Percentiles rank a stretch among this genome's conserved stretches.
These are phyloP conservation scores for Cheilosia pagana DNA, from an alignment of 2,888 invertebrate genomes.

Conservation along the genomic window DNA sequence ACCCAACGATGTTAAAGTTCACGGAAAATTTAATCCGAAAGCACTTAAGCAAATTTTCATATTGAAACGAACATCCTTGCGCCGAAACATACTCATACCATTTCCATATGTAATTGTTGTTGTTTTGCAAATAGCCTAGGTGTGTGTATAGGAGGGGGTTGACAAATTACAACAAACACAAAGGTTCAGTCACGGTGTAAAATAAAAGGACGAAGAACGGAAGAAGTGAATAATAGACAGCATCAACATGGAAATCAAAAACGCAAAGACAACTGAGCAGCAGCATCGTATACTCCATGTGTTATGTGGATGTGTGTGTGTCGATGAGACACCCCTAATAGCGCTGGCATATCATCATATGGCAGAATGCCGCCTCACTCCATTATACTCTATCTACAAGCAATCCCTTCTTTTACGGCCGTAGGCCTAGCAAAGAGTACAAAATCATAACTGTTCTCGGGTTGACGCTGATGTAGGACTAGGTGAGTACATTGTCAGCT, in stretches of 20 bases:
- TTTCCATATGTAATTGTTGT: constrained; percentile 45
- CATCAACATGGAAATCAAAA: constrained; percentile 73
- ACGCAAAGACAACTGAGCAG: constrained; percentile 63
- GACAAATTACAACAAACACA: constrained; percentile 55
- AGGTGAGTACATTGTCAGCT: constrained; percentile 73
- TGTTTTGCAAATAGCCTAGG: constrained; percentile 49
- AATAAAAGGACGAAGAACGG: constrained; percentile 60
- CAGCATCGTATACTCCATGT: constrained; percentile 8
- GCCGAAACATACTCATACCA: constrained; percentile 36
- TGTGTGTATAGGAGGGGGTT: constrained; percentile 5
- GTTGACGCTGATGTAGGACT: constrained; percentile 73
- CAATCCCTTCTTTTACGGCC: constrained; percentile 6
- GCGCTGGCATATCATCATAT: constrained; percentile 8
- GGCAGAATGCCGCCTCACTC: constrained; percentile 37
- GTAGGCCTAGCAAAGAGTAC: constrained; percentile 30
- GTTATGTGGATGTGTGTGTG: not conserved
- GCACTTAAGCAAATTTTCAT: constrained; percentile 68
- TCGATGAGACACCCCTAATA: constrained; percentile 6
- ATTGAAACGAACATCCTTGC: constrained; percentile 45
- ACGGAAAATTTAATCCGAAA: constrained; percentile 68
- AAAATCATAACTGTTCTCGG: constrained; percentile 71
- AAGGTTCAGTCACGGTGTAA: constrained; percentile 57
- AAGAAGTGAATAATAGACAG: constrained; percentile 69
- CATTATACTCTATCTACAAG: not conserved
- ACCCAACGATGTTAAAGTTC: constrained; percentile 36